Conservation (phyloP, 2,888 invertebrate species). For the Polymixis lichenea region DNA sequence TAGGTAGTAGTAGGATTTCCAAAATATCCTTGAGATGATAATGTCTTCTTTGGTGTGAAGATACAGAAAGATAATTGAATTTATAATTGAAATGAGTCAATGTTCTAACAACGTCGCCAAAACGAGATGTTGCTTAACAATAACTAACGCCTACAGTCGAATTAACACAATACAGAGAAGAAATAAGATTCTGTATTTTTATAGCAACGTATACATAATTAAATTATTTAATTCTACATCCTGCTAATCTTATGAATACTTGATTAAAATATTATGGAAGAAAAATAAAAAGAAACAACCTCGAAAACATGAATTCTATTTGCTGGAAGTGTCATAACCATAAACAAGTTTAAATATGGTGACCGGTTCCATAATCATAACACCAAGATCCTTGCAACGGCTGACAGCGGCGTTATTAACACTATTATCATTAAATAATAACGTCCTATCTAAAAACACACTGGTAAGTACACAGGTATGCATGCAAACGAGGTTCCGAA, state of each 20-base stretch:
- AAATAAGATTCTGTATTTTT: neutral
- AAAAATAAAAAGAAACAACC: conserved; percentile 10
- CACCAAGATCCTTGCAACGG: conserved; percentile 65
- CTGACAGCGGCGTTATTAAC: conserved; percentile 71
- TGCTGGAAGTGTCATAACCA: conserved; percentile 50
- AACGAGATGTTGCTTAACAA: conserved; percentile 20
- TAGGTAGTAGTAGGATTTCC: too few relatives aligned
- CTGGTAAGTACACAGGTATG: conserved; percentile 54
- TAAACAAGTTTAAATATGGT: conserved; percentile 72
- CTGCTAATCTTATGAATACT: conserved; percentile 10
- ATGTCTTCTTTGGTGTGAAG: conserved; percentile 32
- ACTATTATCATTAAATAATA: conserved; percentile 80
- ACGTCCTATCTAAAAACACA: conserved; percentile 83
- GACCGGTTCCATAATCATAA: conserved; percentile 70
- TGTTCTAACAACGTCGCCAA: conserved; percentile 1
- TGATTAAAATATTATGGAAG: conserved; percentile 16
- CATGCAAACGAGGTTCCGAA: conserved; percentile 79
- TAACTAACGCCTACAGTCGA: conserved; percentile 39
- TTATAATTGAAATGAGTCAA: conserved; percentile 25
- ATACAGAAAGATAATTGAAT: conserved; percentile 28
- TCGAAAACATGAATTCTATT: conserved; percentile 33
- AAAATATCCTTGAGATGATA: conserved; percentile 37
- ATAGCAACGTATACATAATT: neutral
- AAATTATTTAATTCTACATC: neutral
- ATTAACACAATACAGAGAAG: conserved; percentile 7